Evolutionary conservation across 1,140 invertebrate genomes (phyloP).

Genomic region (Zaprionus gabonicus): DNA sequence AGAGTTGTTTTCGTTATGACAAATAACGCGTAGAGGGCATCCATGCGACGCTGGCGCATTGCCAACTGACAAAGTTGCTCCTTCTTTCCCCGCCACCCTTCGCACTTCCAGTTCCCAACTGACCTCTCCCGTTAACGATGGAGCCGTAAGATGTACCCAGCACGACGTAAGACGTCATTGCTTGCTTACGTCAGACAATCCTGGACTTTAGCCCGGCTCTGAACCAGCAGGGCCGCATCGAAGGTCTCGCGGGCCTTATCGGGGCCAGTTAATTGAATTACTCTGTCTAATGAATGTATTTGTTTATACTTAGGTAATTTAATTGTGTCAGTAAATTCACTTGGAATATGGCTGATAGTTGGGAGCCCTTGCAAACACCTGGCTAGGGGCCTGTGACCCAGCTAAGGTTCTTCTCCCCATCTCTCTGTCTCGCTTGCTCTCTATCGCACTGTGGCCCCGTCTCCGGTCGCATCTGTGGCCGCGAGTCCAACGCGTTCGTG

Average conservation of each 20-base stretch:
- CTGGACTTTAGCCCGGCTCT: constrained; percentile 27
- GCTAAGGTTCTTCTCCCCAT: constrained; percentile 3
- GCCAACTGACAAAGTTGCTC: neutral
- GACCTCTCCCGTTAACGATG: neutral
- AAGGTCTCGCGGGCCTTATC: neutral
- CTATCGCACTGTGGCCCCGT: neutral
- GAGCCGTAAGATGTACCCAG: neutral
- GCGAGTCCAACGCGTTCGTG: constrained; percentile 23
- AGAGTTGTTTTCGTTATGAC: constrained; percentile 39
- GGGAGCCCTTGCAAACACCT: too few relatives aligned
- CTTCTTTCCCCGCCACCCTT: neutral
- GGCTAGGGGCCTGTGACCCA: too few relatives aligned
- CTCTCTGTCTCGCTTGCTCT: neutral
- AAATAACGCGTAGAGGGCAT: constrained; percentile 33
- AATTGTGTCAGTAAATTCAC: too few relatives aligned
- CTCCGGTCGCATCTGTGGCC: neutral
- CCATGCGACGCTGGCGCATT: constrained; percentile 31
- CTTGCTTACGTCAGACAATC: constrained; percentile 62
- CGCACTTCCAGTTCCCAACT: neutral
- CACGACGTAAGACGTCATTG: constrained; percentile 37
- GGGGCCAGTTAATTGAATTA: too few relatives aligned
- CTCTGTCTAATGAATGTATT: too few relatives aligned
- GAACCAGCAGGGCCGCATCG: neutral
- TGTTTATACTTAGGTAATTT: too few relatives aligned
- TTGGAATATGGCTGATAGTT: too few relatives aligned